Base-by-base conservation (phyloP, 1,140 invertebrate genomes). In the Aphaenogaster ashmeadi region DNA sequence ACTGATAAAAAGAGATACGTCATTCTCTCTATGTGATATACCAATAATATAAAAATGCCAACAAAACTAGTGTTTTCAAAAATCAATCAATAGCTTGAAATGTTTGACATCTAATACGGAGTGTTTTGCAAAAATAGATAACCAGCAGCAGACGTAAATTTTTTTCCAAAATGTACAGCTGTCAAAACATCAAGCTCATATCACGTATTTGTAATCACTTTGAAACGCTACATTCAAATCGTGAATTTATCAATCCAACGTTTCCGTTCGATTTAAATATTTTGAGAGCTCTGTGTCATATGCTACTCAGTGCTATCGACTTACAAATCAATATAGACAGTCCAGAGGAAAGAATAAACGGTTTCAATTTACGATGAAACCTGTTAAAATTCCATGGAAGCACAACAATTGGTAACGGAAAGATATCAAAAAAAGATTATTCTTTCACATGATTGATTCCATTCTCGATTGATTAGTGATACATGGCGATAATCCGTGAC, bases 191-290 rank as follows among this genome's bases (percentile, higher is more conserved):
- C 38, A 71, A 81, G 38, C 47, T 47, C 6, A 11, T 58, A 72
- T 83, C 52, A 47, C 18, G 11, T 47, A 18, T 83, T 72, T 27
- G 67, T 83, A 83, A 83, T 58, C 67, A 38, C 27, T 83, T 83
- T 74, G 67, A 58, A 83, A 83, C 18, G 27, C 13, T 60, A 60
- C 38, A 36, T 15, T 9, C 41, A 58, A 83, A 77, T 86, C 36
- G 33, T 86, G 47, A 86, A 62, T 86, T 78, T 86, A 78, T 79
- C 83, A 78, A 86, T 62, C 21, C 72, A 44, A 54, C 54, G 11
- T 71, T 81, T 47, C 52, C 13, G 44, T 33, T 15, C 4, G 36
- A 13, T 83, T 83, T 44, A 60, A 83, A 83, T 74, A 74, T 72
- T 83, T 74, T 72, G 38, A 83, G 50, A 83, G 27, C 36, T 47